A percentile compares a stretch with the other conserved stretches of the same genome.
These are phyloP conservation scores for Chelmon rostratus DNA, from an alignment of 2,797 vertebrate genomes.

Conservation along the genomic window DNA sequence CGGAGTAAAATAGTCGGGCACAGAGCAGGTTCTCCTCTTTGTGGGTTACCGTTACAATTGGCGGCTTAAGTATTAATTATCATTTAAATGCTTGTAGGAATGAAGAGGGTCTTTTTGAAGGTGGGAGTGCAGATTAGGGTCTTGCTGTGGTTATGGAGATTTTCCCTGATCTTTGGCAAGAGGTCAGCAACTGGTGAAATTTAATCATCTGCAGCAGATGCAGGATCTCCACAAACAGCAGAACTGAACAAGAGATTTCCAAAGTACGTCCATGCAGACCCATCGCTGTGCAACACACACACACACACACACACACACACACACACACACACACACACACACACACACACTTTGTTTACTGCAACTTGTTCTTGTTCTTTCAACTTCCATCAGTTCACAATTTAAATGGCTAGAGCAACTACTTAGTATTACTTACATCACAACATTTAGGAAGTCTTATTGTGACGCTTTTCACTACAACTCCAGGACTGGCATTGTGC, in stretches of 20 bases:
- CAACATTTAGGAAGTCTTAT: neutral
- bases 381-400: conserved; percentile 19
- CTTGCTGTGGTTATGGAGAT: conserved; percentile 57
- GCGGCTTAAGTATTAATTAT: conserved; percentile 84
- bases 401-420: conserved; percentile 5
- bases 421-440: neutral
- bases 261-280: neutral
- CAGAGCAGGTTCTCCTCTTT: conserved; percentile 54
- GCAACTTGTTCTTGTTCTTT: conserved; percentile 6
- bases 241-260: conserved; percentile 14
- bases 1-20: conserved; percentile 55
- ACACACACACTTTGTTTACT: too few species aligned
- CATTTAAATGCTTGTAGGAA: conserved; percentile 86
- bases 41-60: conserved; percentile 70
- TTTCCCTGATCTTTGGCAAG: conserved; percentile 53
- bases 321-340: neutral
- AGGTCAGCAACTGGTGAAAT: conserved; percentile 70
- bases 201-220: conserved; percentile 70
- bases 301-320: neutral
- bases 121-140: conserved; percentile 66
- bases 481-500: neutral
- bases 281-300: too few species aligned
- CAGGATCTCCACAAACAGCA: conserved; percentile 37
- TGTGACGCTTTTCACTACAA: conserved; percentile 9
- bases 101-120: conserved; percentile 65